Evolutionary conservation across 2,888 invertebrate genomes (phyloP).

Genomic region (Heterodera filipjevi): DNA sequence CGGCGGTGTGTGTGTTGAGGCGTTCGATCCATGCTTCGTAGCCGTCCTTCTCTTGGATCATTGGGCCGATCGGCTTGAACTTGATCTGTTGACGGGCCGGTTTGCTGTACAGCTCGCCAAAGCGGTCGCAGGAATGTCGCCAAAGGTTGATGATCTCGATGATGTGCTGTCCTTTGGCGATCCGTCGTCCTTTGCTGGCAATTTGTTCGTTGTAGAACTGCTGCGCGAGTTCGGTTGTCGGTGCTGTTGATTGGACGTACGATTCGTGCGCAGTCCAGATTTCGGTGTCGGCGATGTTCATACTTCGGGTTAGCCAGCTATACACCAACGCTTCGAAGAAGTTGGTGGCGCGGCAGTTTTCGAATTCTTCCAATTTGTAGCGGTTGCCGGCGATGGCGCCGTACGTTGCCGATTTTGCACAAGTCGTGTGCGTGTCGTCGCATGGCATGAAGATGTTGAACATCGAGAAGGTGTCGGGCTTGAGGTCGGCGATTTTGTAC

Average conservation of each 20-base stretch:
- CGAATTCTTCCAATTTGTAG: background rate
- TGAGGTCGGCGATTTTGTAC: background rate
- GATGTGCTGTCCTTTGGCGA: background rate
- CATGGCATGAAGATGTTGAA: background rate
- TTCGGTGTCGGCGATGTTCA: background rate
- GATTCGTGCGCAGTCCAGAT: background rate
- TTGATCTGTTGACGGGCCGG: background rate
- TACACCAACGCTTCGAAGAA: background rate
- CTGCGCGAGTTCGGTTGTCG: background rate
- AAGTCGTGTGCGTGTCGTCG: background rate
- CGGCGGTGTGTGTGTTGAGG: background rate
- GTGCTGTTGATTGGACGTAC: background rate
- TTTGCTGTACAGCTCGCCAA: background rate
- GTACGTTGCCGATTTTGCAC: background rate
- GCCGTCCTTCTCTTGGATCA: background rate
- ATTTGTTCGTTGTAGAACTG: background rate
- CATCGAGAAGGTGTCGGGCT: background rate
- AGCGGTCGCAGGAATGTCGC: background rate
- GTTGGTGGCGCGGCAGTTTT: background rate
- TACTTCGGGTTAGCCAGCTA: background rate
- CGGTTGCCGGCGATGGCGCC: background rate
- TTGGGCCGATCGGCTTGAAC: background rate
- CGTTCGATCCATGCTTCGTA: background rate
- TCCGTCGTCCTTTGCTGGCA: background rate
- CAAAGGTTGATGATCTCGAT: background rate